Evolutionary conservation across 1,140 invertebrate species (phyloP).

Genomic region (Schlechtendalia chinensis): DNA sequence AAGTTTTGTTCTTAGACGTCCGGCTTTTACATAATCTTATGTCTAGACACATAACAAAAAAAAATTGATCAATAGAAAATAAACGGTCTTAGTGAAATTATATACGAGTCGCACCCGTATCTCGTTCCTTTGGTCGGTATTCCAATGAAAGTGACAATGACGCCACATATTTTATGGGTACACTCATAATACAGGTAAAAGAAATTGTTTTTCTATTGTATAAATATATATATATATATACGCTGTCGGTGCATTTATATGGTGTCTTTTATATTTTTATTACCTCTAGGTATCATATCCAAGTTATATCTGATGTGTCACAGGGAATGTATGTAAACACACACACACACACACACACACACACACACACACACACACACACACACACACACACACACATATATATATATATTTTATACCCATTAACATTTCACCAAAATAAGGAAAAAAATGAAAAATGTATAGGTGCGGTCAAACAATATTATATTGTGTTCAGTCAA

Average conservation of each 20-base stretch:
- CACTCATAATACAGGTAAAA: slow-evolving; percentile 18
- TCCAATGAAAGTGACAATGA: slow-evolving; percentile 34
- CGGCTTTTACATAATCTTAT: not conserved
- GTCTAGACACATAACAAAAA: not conserved
- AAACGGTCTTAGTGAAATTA: no score
- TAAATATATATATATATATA: no score
- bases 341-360: no score
- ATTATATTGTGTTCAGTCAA: not conserved
- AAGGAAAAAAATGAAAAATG: not conserved
- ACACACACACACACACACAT: not conserved
- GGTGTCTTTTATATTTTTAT: slow-evolving; percentile 16
- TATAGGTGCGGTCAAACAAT: slow-evolving; percentile 19
- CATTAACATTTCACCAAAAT: slow-evolving; percentile 2
- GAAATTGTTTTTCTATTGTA: slow-evolving; percentile 34
- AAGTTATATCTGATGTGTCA: not conserved
- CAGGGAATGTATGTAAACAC: not conserved
- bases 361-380: no score
- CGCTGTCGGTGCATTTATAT: not conserved
- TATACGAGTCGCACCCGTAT: slow-evolving; percentile 27
- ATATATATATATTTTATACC: not conserved
- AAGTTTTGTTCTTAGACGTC: not conserved
- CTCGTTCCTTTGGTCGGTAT: not conserved
- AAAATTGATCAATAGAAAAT: no score
- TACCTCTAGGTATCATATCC: not conserved
- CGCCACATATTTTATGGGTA: not conserved